Percentiles rank a stretch among this genome's conserved stretches.
Evolutionary conservation across 2,888 invertebrate genomes (phyloP).

Genomic region (Apotomis capreana): DNA sequence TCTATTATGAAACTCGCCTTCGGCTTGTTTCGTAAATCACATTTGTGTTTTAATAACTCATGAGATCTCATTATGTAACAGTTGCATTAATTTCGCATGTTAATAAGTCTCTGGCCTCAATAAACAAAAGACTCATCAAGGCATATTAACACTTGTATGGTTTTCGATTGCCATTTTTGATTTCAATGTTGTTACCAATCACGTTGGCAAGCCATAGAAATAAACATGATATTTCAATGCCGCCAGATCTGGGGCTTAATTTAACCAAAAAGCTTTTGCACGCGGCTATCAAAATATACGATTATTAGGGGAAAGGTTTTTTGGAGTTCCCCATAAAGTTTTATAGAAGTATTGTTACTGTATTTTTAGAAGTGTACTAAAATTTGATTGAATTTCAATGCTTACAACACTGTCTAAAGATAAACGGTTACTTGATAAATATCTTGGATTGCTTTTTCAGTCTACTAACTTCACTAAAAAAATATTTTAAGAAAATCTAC

Average conservation of each 20-base stretch:
- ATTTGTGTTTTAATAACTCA: no score
- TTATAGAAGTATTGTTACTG: constrained; percentile 30
- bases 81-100: no score
- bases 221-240: constrained; percentile 26
- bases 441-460: no score
- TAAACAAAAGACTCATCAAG: no score
- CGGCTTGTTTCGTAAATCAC: no score
- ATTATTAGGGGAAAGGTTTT: constrained; percentile 41
- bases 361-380: constrained; percentile 13
- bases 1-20: no score
- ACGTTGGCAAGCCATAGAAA: constrained; percentile 10
- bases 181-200: neutral
- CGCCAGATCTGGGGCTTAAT: constrained; percentile 31
- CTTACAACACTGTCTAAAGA: neutral
- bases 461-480: no score
- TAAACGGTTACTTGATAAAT: no score
- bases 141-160: neutral
- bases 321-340: constrained; percentile 31
- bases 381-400: constrained; percentile 4
- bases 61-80: no score
- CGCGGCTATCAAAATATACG: constrained; percentile 49
- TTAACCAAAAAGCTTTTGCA: constrained; percentile 46
- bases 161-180: neutral
- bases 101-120: no score
- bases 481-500: no score